Conservation (phyloP, 2,888 invertebrate genomes). For the Hedychridium roseum region DNA sequence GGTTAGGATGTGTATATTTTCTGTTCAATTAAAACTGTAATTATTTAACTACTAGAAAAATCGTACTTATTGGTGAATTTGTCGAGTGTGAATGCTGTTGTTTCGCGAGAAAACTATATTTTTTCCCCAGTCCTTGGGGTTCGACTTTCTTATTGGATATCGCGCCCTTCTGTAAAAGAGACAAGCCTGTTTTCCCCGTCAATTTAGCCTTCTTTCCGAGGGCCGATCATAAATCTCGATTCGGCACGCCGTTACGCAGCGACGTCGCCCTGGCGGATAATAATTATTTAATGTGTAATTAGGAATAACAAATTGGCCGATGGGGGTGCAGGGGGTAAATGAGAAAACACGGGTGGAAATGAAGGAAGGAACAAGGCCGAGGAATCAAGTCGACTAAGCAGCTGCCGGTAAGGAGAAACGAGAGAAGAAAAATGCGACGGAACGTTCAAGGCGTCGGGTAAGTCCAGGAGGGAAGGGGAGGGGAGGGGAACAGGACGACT, state of each 20-base stretch:
- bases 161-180: no score
- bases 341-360: conserved; percentile 21
- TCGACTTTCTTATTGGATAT: no score
- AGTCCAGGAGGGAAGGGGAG: conserved; percentile 29
- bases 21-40: no score
- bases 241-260: conserved; percentile 24
- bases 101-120: no score
- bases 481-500: conserved; percentile 33
- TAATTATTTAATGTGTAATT: conserved; percentile 56
- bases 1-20: no score
- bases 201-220: not conserved
- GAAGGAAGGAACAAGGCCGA: conserved; percentile 22
- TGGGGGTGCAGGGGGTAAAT: conserved; percentile 8
- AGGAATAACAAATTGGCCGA: conserved; percentile 51
- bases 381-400: no score
- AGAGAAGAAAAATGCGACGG: conserved; percentile 33
- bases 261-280: conserved; percentile 25
- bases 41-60: no score
- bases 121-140: no score
- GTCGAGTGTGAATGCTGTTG: no score
- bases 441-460: no score
- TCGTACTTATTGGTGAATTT: no score
- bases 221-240: conserved; percentile 35
- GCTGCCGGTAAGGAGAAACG: conserved; percentile 27
- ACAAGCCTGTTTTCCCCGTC: no score